Conservation (phyloP, 2,888 invertebrate species). For the Stratiomys singularior region DNA sequence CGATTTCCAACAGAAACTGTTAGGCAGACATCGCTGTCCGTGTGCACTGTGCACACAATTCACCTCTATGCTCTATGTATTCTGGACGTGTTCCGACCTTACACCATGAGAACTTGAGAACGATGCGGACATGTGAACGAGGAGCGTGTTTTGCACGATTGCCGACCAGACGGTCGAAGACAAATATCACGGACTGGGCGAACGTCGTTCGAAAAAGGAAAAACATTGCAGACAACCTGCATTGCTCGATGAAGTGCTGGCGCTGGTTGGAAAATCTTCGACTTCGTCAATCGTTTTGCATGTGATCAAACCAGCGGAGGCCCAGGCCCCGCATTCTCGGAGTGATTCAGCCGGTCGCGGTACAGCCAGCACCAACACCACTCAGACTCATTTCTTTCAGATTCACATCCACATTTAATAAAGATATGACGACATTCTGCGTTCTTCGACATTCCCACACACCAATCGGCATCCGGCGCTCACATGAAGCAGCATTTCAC, state of each 20-base stretch:
- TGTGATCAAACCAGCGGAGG: not conserved
- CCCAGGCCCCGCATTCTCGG: not conserved
- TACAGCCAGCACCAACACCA: not conserved
- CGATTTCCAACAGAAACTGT: conserved; percentile 15
- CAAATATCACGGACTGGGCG: not conserved
- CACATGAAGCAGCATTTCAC: conserved; percentile 4
- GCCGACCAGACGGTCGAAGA: not conserved
- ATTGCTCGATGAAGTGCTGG: not conserved
- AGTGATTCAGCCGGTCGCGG: not conserved
- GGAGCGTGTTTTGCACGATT: not conserved
- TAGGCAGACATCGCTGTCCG: not conserved
- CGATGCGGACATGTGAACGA: not conserved
- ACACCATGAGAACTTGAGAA: not conserved
- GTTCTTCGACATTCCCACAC: conserved; percentile 19
- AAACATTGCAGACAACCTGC: not conserved
- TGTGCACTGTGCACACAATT: not conserved
- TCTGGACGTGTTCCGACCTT: conserved; percentile 4
- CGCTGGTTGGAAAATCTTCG: not conserved
- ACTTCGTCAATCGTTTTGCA: not conserved
- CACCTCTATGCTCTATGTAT: not conserved
- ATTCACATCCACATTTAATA: conserved; percentile 8
- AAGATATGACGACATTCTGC: conserved; percentile 17
- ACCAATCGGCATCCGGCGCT: not conserved
- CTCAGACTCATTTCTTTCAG: not conserved
- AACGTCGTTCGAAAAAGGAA: not conserved